A percentile compares a stretch with the other conserved stretches of the same genome.
Evolutionary conservation across 2,888 invertebrate genomes (phyloP).

Genomic region (Philereme vetulata): DNA sequence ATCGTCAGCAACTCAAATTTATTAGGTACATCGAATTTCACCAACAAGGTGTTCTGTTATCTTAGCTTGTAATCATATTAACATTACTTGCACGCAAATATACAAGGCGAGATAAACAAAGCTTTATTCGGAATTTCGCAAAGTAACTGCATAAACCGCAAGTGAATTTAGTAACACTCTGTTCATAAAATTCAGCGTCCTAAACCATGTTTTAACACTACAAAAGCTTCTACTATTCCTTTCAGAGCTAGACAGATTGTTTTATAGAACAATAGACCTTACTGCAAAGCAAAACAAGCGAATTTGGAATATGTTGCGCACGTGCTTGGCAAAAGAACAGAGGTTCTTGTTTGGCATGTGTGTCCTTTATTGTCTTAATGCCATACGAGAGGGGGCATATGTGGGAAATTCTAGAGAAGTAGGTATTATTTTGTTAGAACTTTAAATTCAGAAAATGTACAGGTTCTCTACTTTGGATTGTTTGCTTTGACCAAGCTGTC

Average conservation of each 20-base stretch:
- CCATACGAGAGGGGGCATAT: conserved; percentile 13
- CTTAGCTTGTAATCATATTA: no score
- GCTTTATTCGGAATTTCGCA: no score
- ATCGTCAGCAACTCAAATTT: no score
- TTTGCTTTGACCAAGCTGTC: no score
- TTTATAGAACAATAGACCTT: conserved; percentile 27
- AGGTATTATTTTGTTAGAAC: background rate
- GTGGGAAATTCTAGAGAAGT: conserved; percentile 6
- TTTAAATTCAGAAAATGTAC: no score
- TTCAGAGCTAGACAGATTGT: conserved; percentile 17
- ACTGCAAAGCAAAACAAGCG: conserved; percentile 24
- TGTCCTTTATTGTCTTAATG: conserved; percentile 16
- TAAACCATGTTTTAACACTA: conserved; percentile 2
- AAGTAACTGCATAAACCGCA: background rate
- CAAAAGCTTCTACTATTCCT: conserved; percentile 6
- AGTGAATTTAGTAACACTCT: conserved; percentile 1
- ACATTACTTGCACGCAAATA: no score
- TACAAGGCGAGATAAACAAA: no score
- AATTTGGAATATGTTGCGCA: conserved; percentile 23
- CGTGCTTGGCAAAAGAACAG: conserved; percentile 21
- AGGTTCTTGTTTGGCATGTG: conserved; percentile 22
- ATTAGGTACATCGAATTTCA: no score
- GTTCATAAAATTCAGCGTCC: conserved; percentile 3
- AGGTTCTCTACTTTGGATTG: no score
- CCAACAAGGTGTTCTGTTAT: no score